Percentiles rank a stretch among this genome's conserved stretches.
phyloP scores from a whole-genome alignment of 2,888 invertebrate genomes.

The Clunio marinus region DNA sequence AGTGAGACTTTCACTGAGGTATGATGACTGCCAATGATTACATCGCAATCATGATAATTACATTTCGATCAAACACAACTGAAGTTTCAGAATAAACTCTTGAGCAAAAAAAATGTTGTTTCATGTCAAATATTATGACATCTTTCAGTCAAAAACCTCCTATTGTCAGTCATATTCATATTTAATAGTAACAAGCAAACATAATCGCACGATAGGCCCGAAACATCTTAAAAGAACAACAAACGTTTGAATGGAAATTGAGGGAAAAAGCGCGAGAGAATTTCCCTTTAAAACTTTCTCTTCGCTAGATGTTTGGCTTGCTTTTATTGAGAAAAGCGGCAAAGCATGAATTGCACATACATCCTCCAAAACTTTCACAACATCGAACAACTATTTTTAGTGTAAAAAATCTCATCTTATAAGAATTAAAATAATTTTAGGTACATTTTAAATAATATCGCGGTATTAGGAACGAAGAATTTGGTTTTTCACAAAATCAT shows the following conservation, averaged over 20 bases:
- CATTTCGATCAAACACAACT: background rate
- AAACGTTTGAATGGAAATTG: constrained; percentile 26
- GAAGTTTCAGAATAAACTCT: too few species aligned
- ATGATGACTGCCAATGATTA: background rate
- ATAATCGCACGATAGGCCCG: constrained; percentile 1
- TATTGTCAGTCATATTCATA: constrained; percentile 39
- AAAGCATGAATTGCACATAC: too few species aligned
- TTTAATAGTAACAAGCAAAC: constrained; percentile 34
- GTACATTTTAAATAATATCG: constrained; percentile 38
- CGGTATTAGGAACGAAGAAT: constrained; percentile 33
- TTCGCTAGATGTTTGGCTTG: too few species aligned
- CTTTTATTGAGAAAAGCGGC: too few species aligned
- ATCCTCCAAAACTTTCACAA: too few species aligned
- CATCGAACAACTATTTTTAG: constrained; percentile 31
- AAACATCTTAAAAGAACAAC: constrained; percentile 1
- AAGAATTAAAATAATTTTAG: constrained; percentile 38
- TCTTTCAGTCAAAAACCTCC: constrained; percentile 38
- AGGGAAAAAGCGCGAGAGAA: too few species aligned
- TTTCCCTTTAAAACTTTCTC: too few species aligned
- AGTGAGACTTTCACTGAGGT: too few species aligned
- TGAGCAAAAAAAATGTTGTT: constrained; percentile 5
- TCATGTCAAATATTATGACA: constrained; percentile 39
- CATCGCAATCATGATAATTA: background rate
- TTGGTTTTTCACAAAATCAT: background rate
- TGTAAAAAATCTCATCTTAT: constrained; percentile 33